Evolutionary conservation across 2,113 vertebrate species (phyloP), one percentile per base, ranked within the genome.

Genomic region (Aythya baeri): DNA sequence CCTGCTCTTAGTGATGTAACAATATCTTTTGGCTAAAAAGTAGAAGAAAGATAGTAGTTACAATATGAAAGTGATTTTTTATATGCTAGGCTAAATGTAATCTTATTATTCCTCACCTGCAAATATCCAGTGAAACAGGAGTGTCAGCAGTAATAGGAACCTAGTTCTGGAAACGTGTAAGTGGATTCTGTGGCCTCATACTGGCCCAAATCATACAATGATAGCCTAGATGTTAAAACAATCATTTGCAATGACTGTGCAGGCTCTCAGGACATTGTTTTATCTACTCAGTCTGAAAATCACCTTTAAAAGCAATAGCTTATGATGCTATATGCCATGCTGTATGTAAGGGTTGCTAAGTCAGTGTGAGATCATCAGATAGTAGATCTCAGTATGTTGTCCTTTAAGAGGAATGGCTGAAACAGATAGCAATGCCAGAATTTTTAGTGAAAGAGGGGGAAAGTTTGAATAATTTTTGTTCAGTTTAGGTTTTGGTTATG

Each of bases 1-100:
- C 93, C 93, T 94, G 17, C 93, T 88, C 93, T 95, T 94, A 97
- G 94, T 91, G 92, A 90, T 77, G 94, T 96, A 95, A 97, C 78
- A 91, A 57, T 90, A 83, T 93, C 81, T 96, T 90, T 94, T 96
- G 93, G 91, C 96, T 97, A 71, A 96, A 97, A 97, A 71, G 90
- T 87, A 83, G 91, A 75, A 18, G 88, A 67, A 95, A 74, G 74
- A 86, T 79, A 71, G 80, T 38, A 76, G 83, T 81, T 74, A 77
- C 83, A 95, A 89, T 86, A 85, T 93, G 44, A 88, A 89, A 89
- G 78, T 82, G 27, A 89, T 73, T 83, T 96, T 95, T 93, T 86
- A 55, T 62, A 15, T 66, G 76, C 57, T 80, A 38, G 13, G 29
- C 72, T 86, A 94, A 93, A 86, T 87, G 43, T 32, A 13, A 83